A percentile compares a stretch with the other conserved stretches of the same genome.
phyloP scores from a whole-genome alignment of 2,113 vertebrate species.

The Hemiprocne comata region DNA sequence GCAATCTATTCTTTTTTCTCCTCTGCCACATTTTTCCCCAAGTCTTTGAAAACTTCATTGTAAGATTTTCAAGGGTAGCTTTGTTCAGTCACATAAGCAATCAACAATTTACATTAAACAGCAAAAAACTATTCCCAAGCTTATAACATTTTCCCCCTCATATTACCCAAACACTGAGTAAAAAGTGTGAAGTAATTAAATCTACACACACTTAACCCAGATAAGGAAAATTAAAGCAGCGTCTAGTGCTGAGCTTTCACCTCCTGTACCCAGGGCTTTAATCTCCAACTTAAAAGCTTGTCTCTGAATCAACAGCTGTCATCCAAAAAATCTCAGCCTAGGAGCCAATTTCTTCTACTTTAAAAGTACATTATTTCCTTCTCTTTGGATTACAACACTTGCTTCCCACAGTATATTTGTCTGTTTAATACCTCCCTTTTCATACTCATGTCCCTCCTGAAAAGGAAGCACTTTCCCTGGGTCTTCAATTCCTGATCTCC shows the following conservation, averaged over 20 bases:
- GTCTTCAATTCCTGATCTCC: not conserved
- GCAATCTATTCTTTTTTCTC: not conserved
- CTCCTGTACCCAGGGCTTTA: not conserved
- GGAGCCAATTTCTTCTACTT: not conserved
- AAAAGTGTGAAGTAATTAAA: conserved; percentile 45
- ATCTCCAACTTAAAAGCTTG: not conserved
- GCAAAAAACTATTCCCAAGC: conserved; percentile 37
- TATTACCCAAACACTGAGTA: conserved; percentile 18
- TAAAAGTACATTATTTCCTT: not conserved
- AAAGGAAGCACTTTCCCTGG: not conserved
- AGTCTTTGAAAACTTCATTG: not conserved
- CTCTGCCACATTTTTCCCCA: not conserved
- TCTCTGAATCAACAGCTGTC: not conserved
- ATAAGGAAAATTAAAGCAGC: not conserved
- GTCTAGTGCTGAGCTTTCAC: not conserved
- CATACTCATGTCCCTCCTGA: not conserved
- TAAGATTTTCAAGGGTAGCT: not conserved
- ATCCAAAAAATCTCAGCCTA: not conserved
- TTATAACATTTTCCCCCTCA: not conserved
- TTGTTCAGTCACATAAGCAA: conserved; percentile 39
- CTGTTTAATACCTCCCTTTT: not conserved
- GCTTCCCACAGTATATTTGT: not conserved
- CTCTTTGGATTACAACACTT: not conserved
- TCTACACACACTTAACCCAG: conserved; percentile 17
- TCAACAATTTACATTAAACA: conserved; percentile 49